Conservation (phyloP, 2,113 vertebrate species). For the Thymallus thymallus region DNA sequence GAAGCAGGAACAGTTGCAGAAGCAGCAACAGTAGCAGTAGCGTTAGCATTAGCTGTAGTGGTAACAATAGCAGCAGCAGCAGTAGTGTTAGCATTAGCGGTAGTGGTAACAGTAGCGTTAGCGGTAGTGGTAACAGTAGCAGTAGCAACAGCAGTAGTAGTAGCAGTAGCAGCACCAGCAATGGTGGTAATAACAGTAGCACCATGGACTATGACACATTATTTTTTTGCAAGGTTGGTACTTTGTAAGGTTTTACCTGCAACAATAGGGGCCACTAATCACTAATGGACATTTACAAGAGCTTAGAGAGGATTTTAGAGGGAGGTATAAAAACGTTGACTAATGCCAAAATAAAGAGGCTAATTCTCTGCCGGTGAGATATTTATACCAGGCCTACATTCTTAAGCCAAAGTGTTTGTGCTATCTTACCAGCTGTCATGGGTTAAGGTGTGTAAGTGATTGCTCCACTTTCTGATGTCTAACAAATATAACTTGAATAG, state of each 20-base stretch:
- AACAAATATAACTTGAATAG: background rate
- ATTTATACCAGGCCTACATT: conserved; percentile 60
- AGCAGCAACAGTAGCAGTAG: no score
- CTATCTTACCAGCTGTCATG: conserved; percentile 22
- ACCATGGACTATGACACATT: no score
- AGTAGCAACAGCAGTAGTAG: no score
- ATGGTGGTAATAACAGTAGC: no score
- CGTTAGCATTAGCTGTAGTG: no score
- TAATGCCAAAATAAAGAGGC: conserved; percentile 59
- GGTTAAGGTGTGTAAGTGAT: conserved; percentile 4
- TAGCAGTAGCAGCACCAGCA: no score
- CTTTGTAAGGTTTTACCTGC: conserved; percentile 58
- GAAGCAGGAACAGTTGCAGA: no score
- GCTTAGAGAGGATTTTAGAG: conserved; percentile 60
- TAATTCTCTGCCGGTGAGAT: conserved; percentile 57
- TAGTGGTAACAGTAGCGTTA: no score
- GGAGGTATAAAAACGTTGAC: conserved; percentile 53
- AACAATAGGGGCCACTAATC: conserved; percentile 51
- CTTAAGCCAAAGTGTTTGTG: conserved; percentile 40
- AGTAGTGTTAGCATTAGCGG: no score
- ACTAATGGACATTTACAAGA: conserved; percentile 57
- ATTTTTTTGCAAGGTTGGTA: conserved; percentile 11
- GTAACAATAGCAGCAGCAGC: no score
- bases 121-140: no score
- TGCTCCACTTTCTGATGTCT: background rate